Base-by-base conservation (phyloP, 2,888 invertebrate genomes). In the Ennomos erosarius region DNA sequence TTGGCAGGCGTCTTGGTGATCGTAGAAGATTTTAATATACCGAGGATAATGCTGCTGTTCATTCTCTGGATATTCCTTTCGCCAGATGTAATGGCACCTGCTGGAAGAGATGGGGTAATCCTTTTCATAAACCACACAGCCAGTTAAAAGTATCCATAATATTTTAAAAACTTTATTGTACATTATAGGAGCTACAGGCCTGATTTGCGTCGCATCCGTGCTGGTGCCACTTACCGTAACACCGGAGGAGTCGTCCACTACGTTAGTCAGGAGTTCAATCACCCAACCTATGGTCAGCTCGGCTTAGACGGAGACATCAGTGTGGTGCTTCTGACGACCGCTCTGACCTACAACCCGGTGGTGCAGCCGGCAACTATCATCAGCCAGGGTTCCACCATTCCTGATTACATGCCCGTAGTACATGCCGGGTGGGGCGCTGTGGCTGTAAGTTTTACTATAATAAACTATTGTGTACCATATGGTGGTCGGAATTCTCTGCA, bases 371-470 rank as follows among this genome's bases (percentile, higher is more conserved):
- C 46, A 0, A 0, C n/a, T 0, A 75, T 78, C 34, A 26, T 69
- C 9, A 65, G 55, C 16, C 48, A 71, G 11, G 70, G 69, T 0
- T 49, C 60, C 5, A 5, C 38, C 0, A 16, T 76, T 9, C 70
- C 72, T 3, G 37, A 52, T 11, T 54, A 55, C 43, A 33, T 68
- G 3, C n/a, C 1, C 0, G 48, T 74, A 1, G 46, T 33, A 0
- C 55, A 70, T 9, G 67, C 61, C 1, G 62, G 68, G 2, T 76
- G 75, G 75, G 76, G 76, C 1, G 26, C 26, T 1, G 26, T 26
- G 6, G 26, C 26, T 26, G 26, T 26, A 26, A 26, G 26, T 26
- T 26, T 16, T 26, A 26, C 6, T 4, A 26, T 26, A 26, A 26
- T 26, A 16, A 16, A 16, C 3, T 16, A 16, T 16, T 16, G 16